Evolutionary conservation across 2,888 invertebrate genomes (phyloP).

Genomic region (Caenorhabditis sp.): DNA sequence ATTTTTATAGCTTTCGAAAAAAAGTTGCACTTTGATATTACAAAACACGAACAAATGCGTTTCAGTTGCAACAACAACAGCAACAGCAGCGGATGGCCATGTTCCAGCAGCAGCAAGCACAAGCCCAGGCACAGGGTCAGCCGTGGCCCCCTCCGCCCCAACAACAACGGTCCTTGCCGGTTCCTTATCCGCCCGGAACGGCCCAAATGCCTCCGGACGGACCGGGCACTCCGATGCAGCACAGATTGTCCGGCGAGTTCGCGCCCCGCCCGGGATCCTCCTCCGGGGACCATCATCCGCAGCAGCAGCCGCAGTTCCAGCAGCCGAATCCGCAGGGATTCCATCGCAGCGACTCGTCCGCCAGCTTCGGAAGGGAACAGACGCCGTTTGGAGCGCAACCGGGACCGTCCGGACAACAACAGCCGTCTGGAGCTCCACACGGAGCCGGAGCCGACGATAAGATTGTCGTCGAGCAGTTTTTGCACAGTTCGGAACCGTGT

Average conservation of each 20-base stretch:
- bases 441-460: constrained; percentile 7
- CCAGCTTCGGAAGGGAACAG: too few relatives aligned
- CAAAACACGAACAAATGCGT: too few relatives aligned
- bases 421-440: neutral
- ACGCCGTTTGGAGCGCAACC: constrained; percentile 5
- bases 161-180: constrained; percentile 37
- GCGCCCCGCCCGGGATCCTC: constrained; percentile 29
- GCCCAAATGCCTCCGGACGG: constrained; percentile 10
- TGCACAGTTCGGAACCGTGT: constrained; percentile 36
- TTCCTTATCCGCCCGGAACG: constrained; percentile 53
- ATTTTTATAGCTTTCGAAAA: too few relatives aligned
- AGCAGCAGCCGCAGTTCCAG: constrained; percentile 2
- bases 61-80: constrained; percentile 11
- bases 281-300: constrained; percentile 10
- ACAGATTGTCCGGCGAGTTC: constrained; percentile 50
- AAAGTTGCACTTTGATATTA: too few relatives aligned
- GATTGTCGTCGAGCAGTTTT: constrained; percentile 26
- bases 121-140: constrained; percentile 9
- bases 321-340: constrained; percentile 32
- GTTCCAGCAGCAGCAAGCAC: constrained; percentile 33
- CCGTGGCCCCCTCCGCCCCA: constrained; percentile 37
- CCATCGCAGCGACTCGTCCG: constrained; percentile 54
- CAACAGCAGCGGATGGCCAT: constrained; percentile 25
- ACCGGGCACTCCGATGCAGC: constrained; percentile 21
- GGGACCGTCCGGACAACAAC: neutral